These are phyloP conservation scores for Phyllostomus hastatus DNA, from an alignment of 2,113 vertebrate genomes.

Conservation along the genomic window DNA sequence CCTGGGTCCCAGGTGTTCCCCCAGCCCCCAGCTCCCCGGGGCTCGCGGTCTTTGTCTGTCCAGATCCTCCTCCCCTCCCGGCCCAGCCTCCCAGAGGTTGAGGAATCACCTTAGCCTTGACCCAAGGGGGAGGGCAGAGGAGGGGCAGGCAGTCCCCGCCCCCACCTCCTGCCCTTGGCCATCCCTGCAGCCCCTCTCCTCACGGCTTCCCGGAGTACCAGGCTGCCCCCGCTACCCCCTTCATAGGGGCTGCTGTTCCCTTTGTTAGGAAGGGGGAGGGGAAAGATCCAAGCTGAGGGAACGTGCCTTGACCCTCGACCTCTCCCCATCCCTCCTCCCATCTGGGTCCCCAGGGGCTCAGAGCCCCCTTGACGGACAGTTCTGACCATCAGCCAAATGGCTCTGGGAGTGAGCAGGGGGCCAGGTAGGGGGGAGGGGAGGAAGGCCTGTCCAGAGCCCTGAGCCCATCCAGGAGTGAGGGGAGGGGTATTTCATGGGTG, in stretches of 20 bases:
- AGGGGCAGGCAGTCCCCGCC: conserved; percentile 47
- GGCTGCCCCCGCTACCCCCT: background rate
- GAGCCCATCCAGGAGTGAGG: background rate
- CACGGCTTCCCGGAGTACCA: conserved; percentile 41
- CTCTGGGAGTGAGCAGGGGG: conserved; percentile 64
- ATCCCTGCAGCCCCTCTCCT: conserved; percentile 26
- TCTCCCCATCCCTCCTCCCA: conserved; percentile 71
- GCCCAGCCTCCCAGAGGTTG: conserved; percentile 58
- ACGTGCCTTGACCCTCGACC: conserved; percentile 74
- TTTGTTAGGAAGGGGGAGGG: conserved; percentile 77
- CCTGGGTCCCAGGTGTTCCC: conserved; percentile 59
- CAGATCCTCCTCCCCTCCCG: conserved; percentile 42
- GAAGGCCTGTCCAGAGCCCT: background rate
- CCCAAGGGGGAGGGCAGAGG: conserved; percentile 62
- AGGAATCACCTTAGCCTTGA: conserved; percentile 78
- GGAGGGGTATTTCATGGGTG: background rate
- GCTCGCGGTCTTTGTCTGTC: conserved; percentile 59
- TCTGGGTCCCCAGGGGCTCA: conserved; percentile 71
- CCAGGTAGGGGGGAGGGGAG: conserved; percentile 72
- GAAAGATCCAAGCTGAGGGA: conserved; percentile 63
- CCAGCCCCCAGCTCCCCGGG: conserved; percentile 23
- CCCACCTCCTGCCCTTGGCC: conserved; percentile 61
- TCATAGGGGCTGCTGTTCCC: conserved; percentile 33
- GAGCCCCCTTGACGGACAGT: conserved; percentile 76
- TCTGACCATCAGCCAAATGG: conserved; percentile 79